Evolutionary conservation across 2,797 vertebrate species (phyloP).

Genomic region (Muscicapa comitata): DNA sequence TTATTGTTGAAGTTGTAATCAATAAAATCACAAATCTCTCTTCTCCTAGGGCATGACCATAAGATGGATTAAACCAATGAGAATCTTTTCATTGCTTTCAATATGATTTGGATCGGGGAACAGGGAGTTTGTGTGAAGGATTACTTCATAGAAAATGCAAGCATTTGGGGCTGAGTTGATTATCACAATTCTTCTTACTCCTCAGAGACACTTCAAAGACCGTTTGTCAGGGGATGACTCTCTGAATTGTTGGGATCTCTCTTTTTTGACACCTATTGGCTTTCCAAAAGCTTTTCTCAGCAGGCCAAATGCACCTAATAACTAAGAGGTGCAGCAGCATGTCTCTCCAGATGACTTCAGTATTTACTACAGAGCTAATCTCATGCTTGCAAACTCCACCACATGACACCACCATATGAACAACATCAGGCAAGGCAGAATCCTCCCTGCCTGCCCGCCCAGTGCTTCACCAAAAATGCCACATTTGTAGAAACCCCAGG

Average conservation of each 20-base stretch:
- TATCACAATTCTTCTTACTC: not conserved
- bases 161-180: not conserved
- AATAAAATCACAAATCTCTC: constrained; percentile 48
- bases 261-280: not conserved
- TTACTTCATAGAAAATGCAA: not conserved
- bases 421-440: not conserved
- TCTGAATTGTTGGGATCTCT: not conserved
- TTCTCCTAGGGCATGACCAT: constrained; percentile 19
- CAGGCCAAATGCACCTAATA: not conserved
- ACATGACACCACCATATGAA: too few species aligned
- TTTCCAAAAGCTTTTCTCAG: constrained; percentile 44
- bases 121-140: constrained; percentile 16
- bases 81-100: constrained; percentile 20
- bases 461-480: not conserved
- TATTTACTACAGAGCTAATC: not conserved
- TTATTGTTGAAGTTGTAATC: constrained; percentile 20
- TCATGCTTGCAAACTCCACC: not conserved
- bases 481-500: not conserved
- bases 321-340: not conserved
- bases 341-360: constrained; percentile 1
- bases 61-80: constrained; percentile 26
- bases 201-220: not conserved
- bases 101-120: constrained; percentile 1
- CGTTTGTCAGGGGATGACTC: not conserved
- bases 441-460: not conserved